A percentile compares a stretch with the other conserved stretches of the same genome.
Evolutionary conservation across 2,888 invertebrate species (phyloP).

Genomic region (Drosophila suboccidentalis): DNA sequence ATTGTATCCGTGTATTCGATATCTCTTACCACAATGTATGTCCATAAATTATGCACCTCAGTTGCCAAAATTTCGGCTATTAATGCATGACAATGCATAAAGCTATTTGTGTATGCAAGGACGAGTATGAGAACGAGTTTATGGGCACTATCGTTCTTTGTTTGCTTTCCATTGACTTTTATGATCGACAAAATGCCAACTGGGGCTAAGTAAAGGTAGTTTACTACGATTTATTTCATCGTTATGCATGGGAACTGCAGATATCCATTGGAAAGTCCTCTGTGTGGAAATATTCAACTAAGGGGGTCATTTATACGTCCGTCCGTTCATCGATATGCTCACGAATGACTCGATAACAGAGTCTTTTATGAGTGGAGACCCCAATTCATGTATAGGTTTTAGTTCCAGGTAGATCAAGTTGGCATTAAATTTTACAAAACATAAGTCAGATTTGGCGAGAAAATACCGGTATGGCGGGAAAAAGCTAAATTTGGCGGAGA

Average conservation of each 20-base stretch:
- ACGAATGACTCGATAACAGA: no score
- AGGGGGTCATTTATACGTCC: no score
- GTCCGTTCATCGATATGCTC: no score
- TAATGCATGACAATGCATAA: conserved; percentile 57
- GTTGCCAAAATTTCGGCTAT: conserved; percentile 33
- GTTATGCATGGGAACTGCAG: background rate
- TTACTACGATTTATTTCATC: conserved; percentile 26
- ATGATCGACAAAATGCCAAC: conserved; percentile 16
- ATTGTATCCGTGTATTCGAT: conserved; percentile 24
- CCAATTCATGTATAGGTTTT: no score
- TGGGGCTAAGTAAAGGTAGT: conserved; percentile 9
- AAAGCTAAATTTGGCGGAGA: no score
- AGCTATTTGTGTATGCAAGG: conserved; percentile 2
- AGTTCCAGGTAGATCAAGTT: no score
- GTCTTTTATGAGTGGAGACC: no score
- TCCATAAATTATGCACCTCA: conserved; percentile 56
- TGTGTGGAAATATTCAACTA: background rate
- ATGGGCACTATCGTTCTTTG: conserved; percentile 14
- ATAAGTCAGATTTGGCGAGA: no score
- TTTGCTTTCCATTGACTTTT: conserved; percentile 36
- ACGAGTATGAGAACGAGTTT: conserved; percentile 4
- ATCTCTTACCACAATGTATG: conserved; percentile 11
- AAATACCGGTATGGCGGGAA: no score
- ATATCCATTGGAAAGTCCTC: background rate
- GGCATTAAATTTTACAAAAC: no score